Evolutionary conservation across 2,888 invertebrate species (phyloP).

Genomic region (Drosophila emarginata): DNA sequence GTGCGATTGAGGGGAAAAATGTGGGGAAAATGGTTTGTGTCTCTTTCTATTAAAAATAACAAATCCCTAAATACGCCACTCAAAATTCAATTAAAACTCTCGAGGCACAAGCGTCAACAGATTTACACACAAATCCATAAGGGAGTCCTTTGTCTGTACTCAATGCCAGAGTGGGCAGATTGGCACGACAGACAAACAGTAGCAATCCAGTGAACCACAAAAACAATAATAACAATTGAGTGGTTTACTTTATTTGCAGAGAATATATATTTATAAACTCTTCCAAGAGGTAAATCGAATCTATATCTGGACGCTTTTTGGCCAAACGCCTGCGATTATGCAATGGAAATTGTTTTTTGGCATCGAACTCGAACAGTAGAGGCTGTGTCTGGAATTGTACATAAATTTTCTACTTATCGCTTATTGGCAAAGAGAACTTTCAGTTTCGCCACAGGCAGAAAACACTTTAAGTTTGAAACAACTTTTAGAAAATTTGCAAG

Average conservation of each 20-base stretch:
- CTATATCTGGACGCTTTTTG: constrained; percentile 3
- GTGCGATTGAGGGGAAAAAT: not conserved
- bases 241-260: constrained; percentile 48
- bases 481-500: constrained; percentile 42
- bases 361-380: constrained; percentile 7
- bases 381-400: constrained; percentile 34
- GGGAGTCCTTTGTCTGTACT: constrained; percentile 21
- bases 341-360: constrained; percentile 45
- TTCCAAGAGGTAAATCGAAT: constrained; percentile 37
- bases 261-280: constrained; percentile 41
- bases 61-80: constrained; percentile 75
- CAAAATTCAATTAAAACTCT: constrained; percentile 75
- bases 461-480: constrained; percentile 26
- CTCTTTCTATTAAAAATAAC: constrained; percentile 73
- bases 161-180: constrained; percentile 21
- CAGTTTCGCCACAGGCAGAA: constrained; percentile 6
- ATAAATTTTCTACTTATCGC: constrained; percentile 37
- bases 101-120: constrained; percentile 65
- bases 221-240: constrained; percentile 42
- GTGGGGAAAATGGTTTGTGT: not conserved
- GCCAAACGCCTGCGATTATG: constrained; percentile 44
- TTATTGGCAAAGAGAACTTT: constrained; percentile 34
- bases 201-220: constrained; percentile 14
- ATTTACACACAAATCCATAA: constrained; percentile 49
- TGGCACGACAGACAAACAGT: constrained; percentile 28